Conservation (phyloP, 2,797 vertebrate species). For the Chiloscyllium punctatum region DNA sequence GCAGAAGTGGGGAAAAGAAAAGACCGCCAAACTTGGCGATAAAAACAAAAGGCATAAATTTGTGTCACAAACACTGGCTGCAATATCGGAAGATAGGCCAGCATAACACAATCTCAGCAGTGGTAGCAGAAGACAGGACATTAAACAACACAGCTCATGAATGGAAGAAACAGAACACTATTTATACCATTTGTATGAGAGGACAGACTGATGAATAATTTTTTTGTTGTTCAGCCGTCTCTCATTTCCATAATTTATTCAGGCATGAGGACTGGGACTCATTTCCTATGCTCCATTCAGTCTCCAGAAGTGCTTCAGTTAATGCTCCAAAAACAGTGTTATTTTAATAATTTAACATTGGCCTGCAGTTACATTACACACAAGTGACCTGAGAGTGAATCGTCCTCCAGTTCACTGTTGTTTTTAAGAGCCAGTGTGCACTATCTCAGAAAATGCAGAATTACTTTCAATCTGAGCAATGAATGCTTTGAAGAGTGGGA, state of each 20-base stretch:
- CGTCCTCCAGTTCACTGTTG: background rate
- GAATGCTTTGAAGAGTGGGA: background rate
- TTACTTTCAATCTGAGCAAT: background rate
- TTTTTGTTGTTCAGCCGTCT: constrained; percentile 31
- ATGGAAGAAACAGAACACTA: constrained; percentile 32
- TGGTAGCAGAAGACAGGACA: constrained; percentile 21
- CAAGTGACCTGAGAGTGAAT: constrained; percentile 15
- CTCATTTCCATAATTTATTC: constrained; percentile 38
- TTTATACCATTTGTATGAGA: constrained; percentile 29
- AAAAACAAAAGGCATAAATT: constrained; percentile 22
- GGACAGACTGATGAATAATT: constrained; percentile 33
- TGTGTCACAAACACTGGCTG: constrained; percentile 30
- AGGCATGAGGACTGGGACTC: constrained; percentile 28
- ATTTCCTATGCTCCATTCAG: constrained; percentile 35
- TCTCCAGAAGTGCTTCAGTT: constrained; percentile 31
- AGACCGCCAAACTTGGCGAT: constrained; percentile 10
- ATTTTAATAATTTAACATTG: constrained; percentile 36
- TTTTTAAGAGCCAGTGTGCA: background rate
- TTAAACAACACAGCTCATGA: constrained; percentile 35
- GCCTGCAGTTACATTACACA: background rate
- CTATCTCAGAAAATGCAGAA: background rate
- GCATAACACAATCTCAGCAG: constrained; percentile 21
- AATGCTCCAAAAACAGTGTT: constrained; percentile 37
- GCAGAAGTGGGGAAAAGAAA: background rate
- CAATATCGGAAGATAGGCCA: constrained; percentile 33